Base-by-base conservation (phyloP, 2,797 vertebrate species). In the Cheirogaleus major region DNA sequence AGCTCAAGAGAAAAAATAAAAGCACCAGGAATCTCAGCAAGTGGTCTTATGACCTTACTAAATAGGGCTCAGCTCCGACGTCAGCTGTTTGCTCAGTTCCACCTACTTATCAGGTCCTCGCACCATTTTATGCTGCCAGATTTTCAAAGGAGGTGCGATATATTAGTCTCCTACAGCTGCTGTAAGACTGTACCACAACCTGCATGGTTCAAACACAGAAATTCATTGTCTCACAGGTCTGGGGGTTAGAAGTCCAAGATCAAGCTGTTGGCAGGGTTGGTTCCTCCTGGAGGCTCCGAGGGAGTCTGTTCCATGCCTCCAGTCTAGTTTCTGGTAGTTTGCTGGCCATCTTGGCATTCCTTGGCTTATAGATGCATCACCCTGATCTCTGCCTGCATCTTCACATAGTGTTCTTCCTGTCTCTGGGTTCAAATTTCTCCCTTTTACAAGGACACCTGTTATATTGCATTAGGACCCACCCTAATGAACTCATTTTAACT, bases 221-320 rank as follows among this genome's bases (percentile, higher is more conserved):
- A 57, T 5, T 4, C 30, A 11, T 78, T 32, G 35, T 69, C 65
- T 90, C 22, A 18, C 43, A 9, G 63, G 35, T 79, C 10, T 73
- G 83, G 52, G 69, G 41, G 61, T 78, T 41, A 10, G 7, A 93
- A 76, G 76, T 43, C 27, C 63, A 78, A 79, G 70, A 38, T 73
- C 27, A 20, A 22, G 6, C 10, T 18, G 30, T 55, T 0, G 0
- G 7, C 12, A 20, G 32, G 43, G 2, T 4, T 22, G 7, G 41
- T 14, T 52, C 48, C 25, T 76, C 1, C 25, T 22, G 25, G 9
- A 7, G 10, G n/a, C 52, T 5, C 0, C 2, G 8, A 63, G 45
- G 14, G 23, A 89, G 57, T 32, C 65, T 67, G 8, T 14, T 23
- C 32, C 7, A 1, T 1, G 15, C 13, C 8, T 91, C 12, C 14